Evolutionary conservation across 2,797 vertebrate genomes (phyloP).

Genomic region (Caiman crocodilus): DNA sequence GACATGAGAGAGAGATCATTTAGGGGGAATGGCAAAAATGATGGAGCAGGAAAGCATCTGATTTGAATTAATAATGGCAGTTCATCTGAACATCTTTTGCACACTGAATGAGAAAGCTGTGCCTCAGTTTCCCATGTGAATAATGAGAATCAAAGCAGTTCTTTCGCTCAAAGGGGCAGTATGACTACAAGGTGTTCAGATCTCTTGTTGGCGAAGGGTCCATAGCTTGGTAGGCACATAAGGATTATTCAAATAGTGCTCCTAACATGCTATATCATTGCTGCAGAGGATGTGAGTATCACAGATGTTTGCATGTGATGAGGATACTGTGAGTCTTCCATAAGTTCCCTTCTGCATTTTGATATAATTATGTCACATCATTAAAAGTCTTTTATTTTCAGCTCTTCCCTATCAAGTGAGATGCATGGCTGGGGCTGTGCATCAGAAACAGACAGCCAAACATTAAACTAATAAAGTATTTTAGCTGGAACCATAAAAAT

Average conservation of each 20-base stretch:
- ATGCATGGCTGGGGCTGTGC: not conserved
- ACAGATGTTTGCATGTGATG: not conserved
- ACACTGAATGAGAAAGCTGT: not conserved
- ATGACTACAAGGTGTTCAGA: no score
- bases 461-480: not conserved
- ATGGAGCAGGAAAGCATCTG: not conserved
- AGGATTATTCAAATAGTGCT: not conserved
- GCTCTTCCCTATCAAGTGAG: not conserved
- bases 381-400: not conserved
- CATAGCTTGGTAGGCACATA: not conserved
- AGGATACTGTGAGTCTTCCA: not conserved
- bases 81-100: no score
- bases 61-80: fast-evolving
- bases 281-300: not conserved
- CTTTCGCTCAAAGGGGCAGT: no score
- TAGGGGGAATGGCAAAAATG: no score
- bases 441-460: not conserved
- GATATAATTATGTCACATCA: fast-evolving
- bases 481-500: constrained; percentile 16
- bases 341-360: not conserved
- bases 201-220: not conserved
- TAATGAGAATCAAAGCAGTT: not conserved
- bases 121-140: not conserved
- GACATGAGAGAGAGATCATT: not conserved
- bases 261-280: fast-evolving